Evolutionary conservation across 2,113 vertebrate species (phyloP), one percentile per base, ranked within the genome.

Genomic region (Prunella himalayana): DNA sequence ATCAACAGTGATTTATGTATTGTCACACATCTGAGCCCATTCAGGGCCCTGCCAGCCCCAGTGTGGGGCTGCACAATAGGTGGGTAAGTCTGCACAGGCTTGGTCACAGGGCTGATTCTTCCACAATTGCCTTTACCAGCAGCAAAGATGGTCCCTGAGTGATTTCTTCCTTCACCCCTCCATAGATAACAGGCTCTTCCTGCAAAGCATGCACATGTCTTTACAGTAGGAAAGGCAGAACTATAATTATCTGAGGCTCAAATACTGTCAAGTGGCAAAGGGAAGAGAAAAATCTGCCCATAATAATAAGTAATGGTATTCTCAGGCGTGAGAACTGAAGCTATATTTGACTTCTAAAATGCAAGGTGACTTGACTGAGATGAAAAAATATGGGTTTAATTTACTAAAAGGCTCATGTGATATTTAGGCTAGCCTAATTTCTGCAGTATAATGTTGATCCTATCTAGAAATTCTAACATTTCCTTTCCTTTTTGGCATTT

Each of bases 11-110:
- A 6, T 18, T 10, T 45, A 27, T 70, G 23, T 10, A 24, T 1
- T 80, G 24, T 39, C 77, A 61, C 13, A 15, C 0, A 3, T 9
- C 56, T 68, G 73, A 89, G 24, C 18, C 33, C 21, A 6, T 28
- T 45, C 27, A 44, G 35, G 9, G 4, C 33, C 60, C 45, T 83
- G 60, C 22, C 42, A 72, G 13, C 8, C 30, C n/a, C 65, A 25
- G 0, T 1, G 35, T 17, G 4, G 13, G 30, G 37, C 76, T 57
- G 22, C 42, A 57, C 41, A 73, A 9, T 3, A 22, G 24, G 6
- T 45, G 44, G 33, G 6, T 23, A 27, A n/a, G 2, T 51, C 37
- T 83, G 25, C 23, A 31, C 1, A 30, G 11, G 9, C 23, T 18
- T 82, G 10, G 27, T 37, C 66, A 25, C 22, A 37, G 44, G 4